Conservation (phyloP, 2,888 invertebrate species). For the Trissolcus brochymenae region DNA sequence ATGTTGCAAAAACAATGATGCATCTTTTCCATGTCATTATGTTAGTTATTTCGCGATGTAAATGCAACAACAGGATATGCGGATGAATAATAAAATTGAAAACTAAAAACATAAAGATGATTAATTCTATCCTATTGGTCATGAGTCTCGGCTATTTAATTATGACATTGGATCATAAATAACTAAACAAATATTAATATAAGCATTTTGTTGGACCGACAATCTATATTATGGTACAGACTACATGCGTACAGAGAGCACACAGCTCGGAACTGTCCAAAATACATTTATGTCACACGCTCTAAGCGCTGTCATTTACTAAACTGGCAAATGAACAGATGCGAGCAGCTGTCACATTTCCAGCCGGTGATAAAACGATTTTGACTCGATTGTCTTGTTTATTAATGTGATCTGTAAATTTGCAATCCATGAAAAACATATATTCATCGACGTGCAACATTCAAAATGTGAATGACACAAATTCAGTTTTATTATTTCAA, state of each 20-base stretch:
- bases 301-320: constrained; percentile 32
- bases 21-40: no score
- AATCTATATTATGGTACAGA: constrained; percentile 33
- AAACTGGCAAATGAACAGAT: constrained; percentile 43
- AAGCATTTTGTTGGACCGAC: constrained; percentile 24
- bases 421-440: constrained; percentile 1
- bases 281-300: constrained; percentile 37
- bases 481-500: no score
- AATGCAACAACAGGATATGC: no score
- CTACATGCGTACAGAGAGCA: constrained; percentile 4
- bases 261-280: constrained; percentile 33
- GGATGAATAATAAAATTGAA: no score
- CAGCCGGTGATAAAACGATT: constrained; percentile 10
- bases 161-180: constrained; percentile 27
- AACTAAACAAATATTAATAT: constrained; percentile 26
- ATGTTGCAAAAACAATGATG: no score
- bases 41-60: no score
- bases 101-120: no score
- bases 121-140: no score
- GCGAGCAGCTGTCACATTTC: constrained; percentile 28
- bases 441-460: no score
- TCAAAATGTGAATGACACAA: no score
- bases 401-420: constrained; percentile 12
- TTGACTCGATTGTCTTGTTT: constrained; percentile 12
- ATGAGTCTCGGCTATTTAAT: constrained; percentile 1